Base-by-base conservation (phyloP, 2,888 invertebrate species). In the Morpho deidamia region DNA sequence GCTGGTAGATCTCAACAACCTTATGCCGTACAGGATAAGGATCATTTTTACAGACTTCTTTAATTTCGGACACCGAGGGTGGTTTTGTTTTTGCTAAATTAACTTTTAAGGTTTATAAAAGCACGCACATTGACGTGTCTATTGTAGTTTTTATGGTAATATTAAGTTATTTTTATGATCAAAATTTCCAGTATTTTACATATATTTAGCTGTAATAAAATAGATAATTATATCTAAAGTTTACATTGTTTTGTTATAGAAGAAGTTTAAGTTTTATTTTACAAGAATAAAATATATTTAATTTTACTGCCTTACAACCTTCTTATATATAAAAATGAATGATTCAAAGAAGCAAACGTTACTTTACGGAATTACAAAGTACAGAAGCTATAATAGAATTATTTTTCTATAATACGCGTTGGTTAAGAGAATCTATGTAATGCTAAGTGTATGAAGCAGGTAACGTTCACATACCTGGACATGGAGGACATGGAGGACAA, bases 21-120 rank as follows among this genome's bases (percentile, higher is more conserved):
- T 88, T 60, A 71, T 89, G 76, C 89, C 89, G 0, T 79, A 84
- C 66, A 77, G 79, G 61, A 77, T 89, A 80, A 76, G 83, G 63
- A 76, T 85, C 48, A 83, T 89, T 63, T 81, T 88, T 51, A 74
- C 73, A 0, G 89, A 89, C 61, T 89, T 89, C 68, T 88, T 87
- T 58, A 89, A 83, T 62, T 83, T 81, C 40, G 72, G 78, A 39
- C 83, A 88, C 54, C 76, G 89, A 45, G 84, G 83, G 32, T 89
- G 89, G 89, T 89, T 89, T 69, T 84, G 83, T 71, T 89, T 81
- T 68, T 89, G 89, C 65, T 89, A 68, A 82, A 23, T 32, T 39
- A 39, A 11, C 10, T 40, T 11, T 23, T 23, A 23, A 23, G 37
- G 2, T n/a, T 10, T 37, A 37, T 10, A 37, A n/a, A n/a, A 37